These are phyloP conservation scores for Leptinotarsa juncta DNA, from an alignment of 2,888 invertebrate species.

Conservation along the genomic window DNA sequence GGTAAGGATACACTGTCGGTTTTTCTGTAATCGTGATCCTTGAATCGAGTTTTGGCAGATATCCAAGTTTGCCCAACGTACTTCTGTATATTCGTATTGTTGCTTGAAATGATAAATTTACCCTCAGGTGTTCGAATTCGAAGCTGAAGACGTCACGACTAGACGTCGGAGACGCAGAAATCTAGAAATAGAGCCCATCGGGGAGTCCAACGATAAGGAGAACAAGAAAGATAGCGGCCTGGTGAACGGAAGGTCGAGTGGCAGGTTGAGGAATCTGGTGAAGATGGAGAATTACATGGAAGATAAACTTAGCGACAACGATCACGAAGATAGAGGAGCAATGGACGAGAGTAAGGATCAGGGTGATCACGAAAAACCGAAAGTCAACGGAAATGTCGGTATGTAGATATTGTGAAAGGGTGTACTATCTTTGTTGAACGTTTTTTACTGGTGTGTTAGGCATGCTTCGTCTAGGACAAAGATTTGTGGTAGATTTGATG, in stretches of 20 bases:
- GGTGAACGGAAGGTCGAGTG: constrained; percentile 27
- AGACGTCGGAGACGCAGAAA: constrained; percentile 25
- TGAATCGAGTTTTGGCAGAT: constrained; percentile 46
- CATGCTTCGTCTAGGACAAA: too few species aligned
- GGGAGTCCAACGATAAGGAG: constrained; percentile 55
- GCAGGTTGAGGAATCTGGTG: constrained; percentile 33
- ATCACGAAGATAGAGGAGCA: constrained; percentile 34
- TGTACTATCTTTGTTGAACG: too few species aligned
- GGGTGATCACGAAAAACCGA: constrained; percentile 33
- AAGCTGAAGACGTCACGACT: constrained; percentile 2
- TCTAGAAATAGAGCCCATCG: constrained; percentile 28
- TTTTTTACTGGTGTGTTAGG: too few species aligned
- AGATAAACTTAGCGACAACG: constrained; percentile 38
- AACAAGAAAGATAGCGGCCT: constrained; percentile 50
- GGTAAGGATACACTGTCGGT: constrained; percentile 56
- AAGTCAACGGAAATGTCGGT: constrained; percentile 29
- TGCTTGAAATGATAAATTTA: background rate
- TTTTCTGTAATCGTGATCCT: constrained; percentile 49
- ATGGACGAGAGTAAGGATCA: constrained; percentile 34
- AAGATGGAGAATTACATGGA: constrained; percentile 39
- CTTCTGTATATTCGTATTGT: too few species aligned
- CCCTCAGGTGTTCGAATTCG: constrained; percentile 9
- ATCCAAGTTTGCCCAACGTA: background rate
- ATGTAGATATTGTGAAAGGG: background rate
- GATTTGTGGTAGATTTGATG: too few species aligned